Base-by-base conservation (phyloP, 2,888 invertebrate genomes). In the Synanthedon andrenaeformis region DNA sequence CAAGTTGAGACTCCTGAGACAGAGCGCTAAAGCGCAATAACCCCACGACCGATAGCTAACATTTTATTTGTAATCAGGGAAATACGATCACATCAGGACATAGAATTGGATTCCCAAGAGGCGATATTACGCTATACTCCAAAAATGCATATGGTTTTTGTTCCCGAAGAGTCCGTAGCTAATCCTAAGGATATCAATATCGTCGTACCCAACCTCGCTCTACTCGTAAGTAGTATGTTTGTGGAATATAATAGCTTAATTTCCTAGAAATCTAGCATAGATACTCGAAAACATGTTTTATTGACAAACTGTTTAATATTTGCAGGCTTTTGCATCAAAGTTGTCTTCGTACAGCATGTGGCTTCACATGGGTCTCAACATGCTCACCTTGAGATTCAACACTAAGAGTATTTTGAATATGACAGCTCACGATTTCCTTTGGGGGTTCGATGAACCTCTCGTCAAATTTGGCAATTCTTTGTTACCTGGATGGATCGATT, bases 381-480 rank as follows among this genome's bases (percentile, higher is more conserved):
- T 92, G 6, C 64, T 94, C 54, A 79, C 89, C 2, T 80, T 80
- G 45, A 80, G 85, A 13, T 63, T 93, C 28, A 79, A 89, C 54
- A 86, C 92, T 0, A 73, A 91, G 61, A 88, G 93, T 0, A 90
- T 95, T 57, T 71, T 93, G 13, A 88, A 89, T 28, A 68, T 93
- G 42, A 88, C 90, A 0, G 91, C 92, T 0, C 79, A 93, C 55
- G 92, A 94, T 35, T 93, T 92, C 67, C 78, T 96, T 12, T 95
- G 94, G 94, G 96, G 96, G 0, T 95, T 95, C 70, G 90, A 94
- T 1, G 95, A 96, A 67, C 87, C 89, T 0, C 69, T 96, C 49
- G 91, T 96, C 51, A 80, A 84, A 1, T 70, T 94, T 41, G 94
- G 94, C 0, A 90, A 93, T 60, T 45, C 86, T 23, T 75, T 92